Base-by-base conservation (phyloP, 30 jellyfish, hydroid and myxozoan species). In the Nemopilema nomurai region DNA sequence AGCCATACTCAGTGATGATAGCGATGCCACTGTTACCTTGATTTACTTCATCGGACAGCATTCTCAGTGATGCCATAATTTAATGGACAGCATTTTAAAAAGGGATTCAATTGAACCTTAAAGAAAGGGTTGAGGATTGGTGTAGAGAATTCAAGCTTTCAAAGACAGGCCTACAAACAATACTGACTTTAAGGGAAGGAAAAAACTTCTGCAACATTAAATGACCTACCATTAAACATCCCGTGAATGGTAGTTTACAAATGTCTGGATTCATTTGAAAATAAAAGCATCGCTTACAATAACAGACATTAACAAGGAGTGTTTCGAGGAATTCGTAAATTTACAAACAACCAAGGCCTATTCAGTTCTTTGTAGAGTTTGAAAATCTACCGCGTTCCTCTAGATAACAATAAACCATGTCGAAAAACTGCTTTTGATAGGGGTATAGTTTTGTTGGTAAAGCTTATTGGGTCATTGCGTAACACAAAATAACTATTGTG, bases 371-470 rank as follows among this genome's bases (percentile, higher is more conserved):
- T 73, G 69, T 8, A 16, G 65, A 70, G 64, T 0, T 70, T 33
- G 69, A 32, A 33, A 49, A 30, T 66, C 51, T 66, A 69, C 83
- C 83, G 83, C 83, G 32, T 32, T 41, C 33, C 23, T 30, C 49
- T 73, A 4, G 1, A 30, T 32, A 18, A 28, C 50, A 73, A 73
- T 66, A 41, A 73, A 19, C 24, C 25, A 28, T 25, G 65, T 19
- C 30, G 20, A 73, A 67, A 32, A 73, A 31, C 28, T 19, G 71
- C 28, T 49, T 41, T 3, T 41, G 57, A 41, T 3, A 41, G 57
- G 57, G 6, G 57, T 41, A 41, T 41, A 13, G 57, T 41, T 41
- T 41, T 41, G 57, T 41, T 41, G 57, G 57, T 41, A 41, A 41
- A 41, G 6, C 9, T 13, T 41, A 13, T 41, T 41, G 57, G 57